Conservation (phyloP, 2,113 vertebrate species). For the Rissa tridactyla region DNA sequence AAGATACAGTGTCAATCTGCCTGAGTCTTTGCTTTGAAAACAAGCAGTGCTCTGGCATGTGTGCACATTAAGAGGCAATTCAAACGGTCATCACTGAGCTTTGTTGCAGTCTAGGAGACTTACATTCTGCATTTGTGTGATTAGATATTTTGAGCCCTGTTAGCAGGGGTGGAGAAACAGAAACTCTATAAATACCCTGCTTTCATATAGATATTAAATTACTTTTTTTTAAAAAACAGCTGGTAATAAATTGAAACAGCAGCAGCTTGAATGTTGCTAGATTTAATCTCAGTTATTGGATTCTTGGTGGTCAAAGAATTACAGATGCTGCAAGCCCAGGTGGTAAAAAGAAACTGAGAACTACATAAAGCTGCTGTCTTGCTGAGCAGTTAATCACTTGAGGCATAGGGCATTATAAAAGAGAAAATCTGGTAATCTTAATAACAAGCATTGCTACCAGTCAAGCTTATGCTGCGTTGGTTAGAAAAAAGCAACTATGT, state of each 20-base stretch:
- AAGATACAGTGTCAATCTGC: not conserved
- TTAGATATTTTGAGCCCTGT: not conserved
- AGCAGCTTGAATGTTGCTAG: not conserved
- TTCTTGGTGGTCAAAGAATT: not conserved
- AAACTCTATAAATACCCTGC: not conserved
- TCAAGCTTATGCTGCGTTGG: not conserved
- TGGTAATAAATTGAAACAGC: not conserved
- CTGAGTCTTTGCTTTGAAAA: not conserved
- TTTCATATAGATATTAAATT: not conserved
- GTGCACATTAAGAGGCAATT: not conserved
- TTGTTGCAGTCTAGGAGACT: not conserved
- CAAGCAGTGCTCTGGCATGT: not conserved
- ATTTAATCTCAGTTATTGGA: not conserved
- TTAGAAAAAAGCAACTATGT: not conserved
- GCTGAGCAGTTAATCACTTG: not conserved
- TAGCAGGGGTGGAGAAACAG: not conserved
- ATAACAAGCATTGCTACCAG: not conserved
- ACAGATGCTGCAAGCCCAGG: not conserved
- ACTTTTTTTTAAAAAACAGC: not conserved
- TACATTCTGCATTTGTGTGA: not conserved
- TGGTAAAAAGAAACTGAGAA: not conserved
- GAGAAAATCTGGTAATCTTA: not conserved
- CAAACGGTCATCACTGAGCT: not conserved
- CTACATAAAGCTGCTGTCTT: not conserved
- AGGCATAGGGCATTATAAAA: not conserved